These are phyloP conservation scores for Leptura quadrifasciata DNA, from an alignment of 2,888 invertebrate species.

Conservation along the genomic window DNA sequence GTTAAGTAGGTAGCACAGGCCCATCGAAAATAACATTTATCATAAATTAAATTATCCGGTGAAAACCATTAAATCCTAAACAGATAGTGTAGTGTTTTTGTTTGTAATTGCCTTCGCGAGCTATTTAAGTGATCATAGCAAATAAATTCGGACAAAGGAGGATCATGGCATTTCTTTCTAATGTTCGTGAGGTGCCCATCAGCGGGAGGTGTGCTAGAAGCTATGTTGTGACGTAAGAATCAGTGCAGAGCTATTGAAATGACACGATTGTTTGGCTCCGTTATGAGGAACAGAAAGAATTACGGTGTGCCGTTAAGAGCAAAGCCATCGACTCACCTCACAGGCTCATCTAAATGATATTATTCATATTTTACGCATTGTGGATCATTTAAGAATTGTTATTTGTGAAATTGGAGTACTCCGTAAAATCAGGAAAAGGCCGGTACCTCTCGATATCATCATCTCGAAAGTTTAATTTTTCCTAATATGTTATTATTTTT, in stretches of 20 bases:
- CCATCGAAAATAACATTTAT: background rate
- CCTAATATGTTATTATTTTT: constrained; percentile 1
- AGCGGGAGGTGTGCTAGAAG: constrained; percentile 13
- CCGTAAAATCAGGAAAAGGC: background rate
- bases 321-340: constrained; percentile 71
- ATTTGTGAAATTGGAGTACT: constrained; percentile 20
- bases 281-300: constrained; percentile 67
- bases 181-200: constrained; percentile 2
- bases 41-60: constrained; percentile 18
- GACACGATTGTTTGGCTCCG: constrained; percentile 71
- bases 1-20: background rate
- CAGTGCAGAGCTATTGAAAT: constrained; percentile 70
- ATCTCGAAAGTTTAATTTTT: constrained; percentile 17
- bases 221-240: constrained; percentile 57
- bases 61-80: constrained; percentile 12
- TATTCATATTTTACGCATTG: constrained; percentile 57
- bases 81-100: constrained; percentile 14
- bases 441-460: background rate
- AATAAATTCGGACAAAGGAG: constrained; percentile 15
- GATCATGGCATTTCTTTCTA: constrained; percentile 11
- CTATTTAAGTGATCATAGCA: constrained; percentile 13
- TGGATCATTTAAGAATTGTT: constrained; percentile 24
- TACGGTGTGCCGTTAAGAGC: constrained; percentile 69
- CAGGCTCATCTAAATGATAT: constrained; percentile 61
- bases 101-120: constrained; percentile 10